Evolutionary conservation across 2,888 invertebrate species (phyloP).

Genomic region (Pandemis corylana): DNA sequence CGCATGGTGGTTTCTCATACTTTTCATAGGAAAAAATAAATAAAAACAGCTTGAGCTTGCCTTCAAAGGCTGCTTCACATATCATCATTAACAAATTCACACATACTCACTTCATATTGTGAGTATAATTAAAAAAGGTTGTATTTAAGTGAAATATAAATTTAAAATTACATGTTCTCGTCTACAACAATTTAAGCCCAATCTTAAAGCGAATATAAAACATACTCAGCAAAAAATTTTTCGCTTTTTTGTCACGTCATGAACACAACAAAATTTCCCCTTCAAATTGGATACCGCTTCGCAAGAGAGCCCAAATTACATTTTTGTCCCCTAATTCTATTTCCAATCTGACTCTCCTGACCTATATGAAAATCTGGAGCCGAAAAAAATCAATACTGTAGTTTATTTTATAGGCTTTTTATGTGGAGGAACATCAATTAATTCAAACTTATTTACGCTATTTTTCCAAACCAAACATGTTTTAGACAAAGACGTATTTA

Average conservation of each 20-base stretch:
- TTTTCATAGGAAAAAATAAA: too few species aligned
- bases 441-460: too few species aligned
- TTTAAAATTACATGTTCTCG: not conserved
- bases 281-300: conserved; percentile 26
- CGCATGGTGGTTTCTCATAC: too few species aligned
- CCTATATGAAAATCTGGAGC: conserved; percentile 24
- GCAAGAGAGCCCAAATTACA: conserved; percentile 32
- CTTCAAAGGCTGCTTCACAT: too few species aligned
- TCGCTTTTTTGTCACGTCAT: conserved; percentile 14
- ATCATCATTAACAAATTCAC: too few species aligned
- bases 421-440: too few species aligned
- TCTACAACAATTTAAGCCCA: not conserved
- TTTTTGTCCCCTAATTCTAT: conserved; percentile 30
- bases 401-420: not conserved
- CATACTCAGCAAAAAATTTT: not conserved
- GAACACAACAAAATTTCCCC: conserved; percentile 20
- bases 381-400: conserved; percentile 27
- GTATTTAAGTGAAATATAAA: not conserved
- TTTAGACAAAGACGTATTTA: too few species aligned
- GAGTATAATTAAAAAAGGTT: too few species aligned
- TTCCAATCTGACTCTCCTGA: conserved; percentile 25
- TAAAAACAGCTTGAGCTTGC: too few species aligned
- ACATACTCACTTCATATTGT: too few species aligned
- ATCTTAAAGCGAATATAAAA: not conserved
- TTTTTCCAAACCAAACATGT: too few species aligned